Conservation (phyloP, 2,113 vertebrate species). For the Syrrhaptes paradoxus region DNA sequence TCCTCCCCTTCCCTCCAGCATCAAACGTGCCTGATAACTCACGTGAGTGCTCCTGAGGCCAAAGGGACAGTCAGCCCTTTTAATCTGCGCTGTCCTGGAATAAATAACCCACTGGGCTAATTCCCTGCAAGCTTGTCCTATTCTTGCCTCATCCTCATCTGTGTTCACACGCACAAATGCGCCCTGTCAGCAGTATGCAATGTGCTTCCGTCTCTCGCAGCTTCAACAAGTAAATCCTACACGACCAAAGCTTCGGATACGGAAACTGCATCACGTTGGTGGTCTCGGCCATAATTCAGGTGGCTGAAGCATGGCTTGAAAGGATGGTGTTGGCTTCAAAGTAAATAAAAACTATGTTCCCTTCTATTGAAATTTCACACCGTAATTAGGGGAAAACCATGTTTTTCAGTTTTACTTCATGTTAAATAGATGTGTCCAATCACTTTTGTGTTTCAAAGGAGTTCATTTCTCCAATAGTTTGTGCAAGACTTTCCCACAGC, state of each 20-base stretch:
- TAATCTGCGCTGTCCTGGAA: constrained; percentile 56
- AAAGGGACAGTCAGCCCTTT: constrained; percentile 29
- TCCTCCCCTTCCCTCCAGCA: neutral
- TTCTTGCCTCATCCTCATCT: constrained; percentile 54
- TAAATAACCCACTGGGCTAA: constrained; percentile 67
- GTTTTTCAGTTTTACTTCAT: neutral
- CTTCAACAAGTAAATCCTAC: constrained; percentile 37
- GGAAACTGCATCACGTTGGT: neutral
- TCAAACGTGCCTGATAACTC: constrained; percentile 20
- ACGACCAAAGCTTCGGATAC: constrained; percentile 1
- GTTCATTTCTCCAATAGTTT: neutral
- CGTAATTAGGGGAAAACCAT: neutral
- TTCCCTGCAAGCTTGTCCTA: constrained; percentile 47
- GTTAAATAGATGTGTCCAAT: neutral
- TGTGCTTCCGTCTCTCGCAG: neutral
- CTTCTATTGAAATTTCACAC: neutral
- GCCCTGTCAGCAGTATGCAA: neutral
- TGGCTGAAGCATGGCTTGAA: neutral
- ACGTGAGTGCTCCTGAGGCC: neutral
- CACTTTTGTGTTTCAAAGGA: neutral
- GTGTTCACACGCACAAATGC: neutral
- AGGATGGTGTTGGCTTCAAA: neutral
- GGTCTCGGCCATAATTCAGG: neutral
- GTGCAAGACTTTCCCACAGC: neutral
- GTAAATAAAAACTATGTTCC: neutral